phyloP scores from a whole-genome alignment of 1,140 invertebrate species.

The Danaus plexippus region DNA sequence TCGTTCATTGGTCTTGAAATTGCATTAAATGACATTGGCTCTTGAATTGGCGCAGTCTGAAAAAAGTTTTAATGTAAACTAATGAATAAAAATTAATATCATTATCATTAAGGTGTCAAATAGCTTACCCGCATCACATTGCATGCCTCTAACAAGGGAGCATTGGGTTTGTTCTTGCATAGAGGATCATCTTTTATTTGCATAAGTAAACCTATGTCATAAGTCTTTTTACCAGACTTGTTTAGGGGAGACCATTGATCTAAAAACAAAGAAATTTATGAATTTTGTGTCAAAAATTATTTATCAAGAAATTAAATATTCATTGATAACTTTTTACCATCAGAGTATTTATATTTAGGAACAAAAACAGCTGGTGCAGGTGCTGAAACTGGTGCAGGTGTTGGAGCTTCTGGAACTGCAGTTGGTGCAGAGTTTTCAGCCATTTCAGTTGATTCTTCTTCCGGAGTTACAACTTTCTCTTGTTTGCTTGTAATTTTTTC shows the following conservation, averaged over 20 bases:
- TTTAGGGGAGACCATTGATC: constrained; percentile 92
- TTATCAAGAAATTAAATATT: too few species aligned
- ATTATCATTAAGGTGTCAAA: constrained; percentile 2
- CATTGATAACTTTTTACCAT: constrained; percentile 28
- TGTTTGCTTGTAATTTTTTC: constrained; percentile 56
- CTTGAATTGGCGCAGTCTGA: constrained; percentile 47
- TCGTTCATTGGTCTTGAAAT: constrained; percentile 55
- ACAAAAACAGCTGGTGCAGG: constrained; percentile 29
- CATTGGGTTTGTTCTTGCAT: constrained; percentile 82
- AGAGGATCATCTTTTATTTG: constrained; percentile 80
- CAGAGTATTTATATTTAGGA: constrained; percentile 58
- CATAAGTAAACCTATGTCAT: constrained; percentile 85
- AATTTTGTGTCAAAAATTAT: background rate
- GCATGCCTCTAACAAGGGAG: constrained; percentile 49
- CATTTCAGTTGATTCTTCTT: constrained; percentile 24
- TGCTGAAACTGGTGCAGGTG: constrained; percentile 8
- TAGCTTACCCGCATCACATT: constrained; percentile 54
- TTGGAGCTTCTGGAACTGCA: too few species aligned
- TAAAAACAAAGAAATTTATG: constrained; percentile 25
- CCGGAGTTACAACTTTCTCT: constrained; percentile 26
- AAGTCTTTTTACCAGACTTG: constrained; percentile 84
- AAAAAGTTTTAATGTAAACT: constrained; percentile 13
- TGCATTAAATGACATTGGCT: constrained; percentile 44
- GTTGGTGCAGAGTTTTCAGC: constrained; percentile 8
- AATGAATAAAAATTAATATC: background rate